Conservation (phyloP, 2,888 invertebrate genomes). For the Mystacides longicornis region DNA sequence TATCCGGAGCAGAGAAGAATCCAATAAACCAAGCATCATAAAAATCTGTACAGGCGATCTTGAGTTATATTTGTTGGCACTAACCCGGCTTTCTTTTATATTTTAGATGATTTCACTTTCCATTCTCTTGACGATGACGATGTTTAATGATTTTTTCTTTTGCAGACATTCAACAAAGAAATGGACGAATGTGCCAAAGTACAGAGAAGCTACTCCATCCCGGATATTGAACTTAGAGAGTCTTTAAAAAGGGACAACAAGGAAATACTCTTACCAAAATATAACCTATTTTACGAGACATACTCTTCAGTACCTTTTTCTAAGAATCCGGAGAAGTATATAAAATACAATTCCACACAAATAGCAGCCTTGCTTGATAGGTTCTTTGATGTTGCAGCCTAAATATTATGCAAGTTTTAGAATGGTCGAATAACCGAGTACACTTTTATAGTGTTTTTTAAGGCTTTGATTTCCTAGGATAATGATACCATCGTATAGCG, state of each 20-base stretch:
- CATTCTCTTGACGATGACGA: too few species aligned
- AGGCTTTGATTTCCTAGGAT: too few species aligned
- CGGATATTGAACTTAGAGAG: constrained; percentile 84
- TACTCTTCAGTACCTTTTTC: constrained; percentile 73
- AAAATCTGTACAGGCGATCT: too few species aligned
- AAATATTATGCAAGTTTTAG: constrained; percentile 27
- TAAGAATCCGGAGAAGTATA: constrained; percentile 89
- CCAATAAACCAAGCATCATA: too few species aligned
- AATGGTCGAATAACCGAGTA: neutral
- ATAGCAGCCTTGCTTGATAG: constrained; percentile 78
- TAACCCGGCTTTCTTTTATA: too few species aligned
- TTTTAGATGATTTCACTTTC: too few species aligned
- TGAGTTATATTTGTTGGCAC: too few species aligned
- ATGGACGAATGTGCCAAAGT: constrained; percentile 81
- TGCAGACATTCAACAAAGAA: constrained; percentile 90
- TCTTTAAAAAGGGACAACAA: constrained; percentile 85
- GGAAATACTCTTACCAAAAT: constrained; percentile 78
- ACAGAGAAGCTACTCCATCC: constrained; percentile 88
- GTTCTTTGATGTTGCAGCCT: constrained; percentile 87
- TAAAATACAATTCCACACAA: constrained; percentile 81
- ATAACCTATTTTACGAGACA: constrained; percentile 71
- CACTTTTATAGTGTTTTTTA: too few species aligned
- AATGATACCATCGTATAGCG: too few species aligned
- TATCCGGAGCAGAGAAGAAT: too few species aligned
- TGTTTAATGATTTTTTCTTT: too few species aligned